Evolutionary conservation across 2,797 vertebrate genomes (phyloP), one percentile per base, ranked within the genome.

Genomic region (Chaunax sp.): DNA sequence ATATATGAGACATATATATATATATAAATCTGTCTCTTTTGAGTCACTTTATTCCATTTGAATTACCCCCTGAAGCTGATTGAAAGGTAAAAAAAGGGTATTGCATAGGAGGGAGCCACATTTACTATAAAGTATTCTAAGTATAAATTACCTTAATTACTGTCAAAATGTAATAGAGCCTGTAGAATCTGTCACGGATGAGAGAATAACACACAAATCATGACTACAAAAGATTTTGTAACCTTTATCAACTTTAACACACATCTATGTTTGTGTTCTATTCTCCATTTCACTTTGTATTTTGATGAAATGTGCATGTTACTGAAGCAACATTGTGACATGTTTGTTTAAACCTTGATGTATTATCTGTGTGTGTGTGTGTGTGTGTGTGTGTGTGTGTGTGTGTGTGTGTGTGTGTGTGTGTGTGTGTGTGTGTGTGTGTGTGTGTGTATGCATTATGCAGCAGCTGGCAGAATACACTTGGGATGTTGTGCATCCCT

Each of bases 401-500:
- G 28, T 30, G 3, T 2, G 2, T 30, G 28, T 30, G 28, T 30
- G 44, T 22, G 44, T 56, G 56, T 62, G 50, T 30, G 6, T 45
- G 18, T 55, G 28, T 46, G 33, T 47, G 46, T 62, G 22, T 55
- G 69, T 55, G 52, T 55, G 11, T 3, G 11, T 35, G 49, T 43
- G 16, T 0, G 2, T 2, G 5, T 14, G 58, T 53, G 37, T 70
- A 64, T 59, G 49, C 69, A 35, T 35, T 35, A 35, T 35, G 9
- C 30, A 70, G 78, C 72, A 63, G 64, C 69, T 80, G 64, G 66
- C 67, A 71, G 44, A 80, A 84, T 69, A 69, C 65, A 33, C 82
- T 78, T 35, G 49, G 78, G 69, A 77, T 77, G 75, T 62, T 63
- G 40, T 47, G 72, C 69, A 51, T 73, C 46, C 43, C 50, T 75